Percentiles rank a stretch among this genome's conserved stretches.
phyloP scores from a whole-genome alignment of 2,888 invertebrate genomes.

The Steinernema scapterisci region DNA sequence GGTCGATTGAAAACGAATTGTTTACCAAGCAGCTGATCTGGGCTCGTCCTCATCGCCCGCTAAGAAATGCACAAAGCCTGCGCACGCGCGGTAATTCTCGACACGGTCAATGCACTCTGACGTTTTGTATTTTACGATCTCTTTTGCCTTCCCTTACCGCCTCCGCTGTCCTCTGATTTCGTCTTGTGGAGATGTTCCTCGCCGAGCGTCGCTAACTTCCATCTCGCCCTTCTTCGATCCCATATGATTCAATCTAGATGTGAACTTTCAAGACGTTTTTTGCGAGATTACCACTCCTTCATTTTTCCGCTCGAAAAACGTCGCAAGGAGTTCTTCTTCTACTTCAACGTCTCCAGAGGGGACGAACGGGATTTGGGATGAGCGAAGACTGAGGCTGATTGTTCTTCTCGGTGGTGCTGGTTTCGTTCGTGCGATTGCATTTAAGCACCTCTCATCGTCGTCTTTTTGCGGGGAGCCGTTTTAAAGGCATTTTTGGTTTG shows the following conservation, averaged over 20 bases:
- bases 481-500: not conserved
- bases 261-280: not conserved
- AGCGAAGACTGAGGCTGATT: not conserved
- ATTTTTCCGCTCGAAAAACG: not conserved
- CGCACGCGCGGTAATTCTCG: slow-evolving; percentile 31
- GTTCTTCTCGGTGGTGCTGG: not conserved
- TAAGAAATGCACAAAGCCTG: slow-evolving; percentile 13
- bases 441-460: not conserved
- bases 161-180: not conserved
- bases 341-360: not conserved
- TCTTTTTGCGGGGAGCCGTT: not conserved
- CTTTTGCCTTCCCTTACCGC: not conserved
- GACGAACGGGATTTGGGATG: not conserved
- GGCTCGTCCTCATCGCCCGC: slow-evolving; percentile 1
- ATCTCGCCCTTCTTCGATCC: not conserved
- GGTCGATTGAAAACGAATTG: not conserved
- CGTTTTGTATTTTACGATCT: slow-evolving; percentile 29
- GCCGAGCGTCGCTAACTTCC: too few species aligned
- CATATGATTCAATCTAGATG: not conserved
- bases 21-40: slow-evolving; percentile 23
- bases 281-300: not conserved
- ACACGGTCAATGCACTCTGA: slow-evolving; percentile 30
- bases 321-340: not conserved
- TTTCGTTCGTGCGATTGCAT: not conserved
- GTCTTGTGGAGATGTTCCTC: not conserved